Evolutionary conservation across 2,888 invertebrate genomes (phyloP).

Genomic region (Lepidochitona cinerea): DNA sequence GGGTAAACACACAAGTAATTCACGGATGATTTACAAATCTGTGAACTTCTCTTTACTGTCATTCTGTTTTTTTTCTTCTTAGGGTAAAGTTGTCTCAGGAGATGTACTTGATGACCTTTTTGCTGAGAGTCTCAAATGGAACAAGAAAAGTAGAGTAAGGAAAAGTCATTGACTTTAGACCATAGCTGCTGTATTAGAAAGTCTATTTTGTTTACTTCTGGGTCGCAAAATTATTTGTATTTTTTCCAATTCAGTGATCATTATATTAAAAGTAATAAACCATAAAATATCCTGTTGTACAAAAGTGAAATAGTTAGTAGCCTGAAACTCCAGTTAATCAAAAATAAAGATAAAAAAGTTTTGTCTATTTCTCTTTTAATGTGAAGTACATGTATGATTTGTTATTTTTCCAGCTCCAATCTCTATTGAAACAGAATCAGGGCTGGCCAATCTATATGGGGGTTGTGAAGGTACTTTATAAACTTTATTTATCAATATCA

Average conservation of each 20-base stretch:
- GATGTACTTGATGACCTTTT: slow-evolving; percentile 79
- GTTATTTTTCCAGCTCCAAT: slow-evolving; percentile 46
- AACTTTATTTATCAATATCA: slow-evolving; percentile 6
- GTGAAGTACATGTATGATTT: background rate
- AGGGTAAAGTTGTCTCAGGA: slow-evolving; percentile 77
- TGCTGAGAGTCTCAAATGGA: slow-evolving; percentile 69
- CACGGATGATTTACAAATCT: too few species aligned
- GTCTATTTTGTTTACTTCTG: too few species aligned
- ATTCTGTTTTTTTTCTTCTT: slow-evolving; percentile 16
- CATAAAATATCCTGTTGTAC: too few species aligned
- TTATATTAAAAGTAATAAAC: too few species aligned
- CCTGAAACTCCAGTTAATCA: too few species aligned
- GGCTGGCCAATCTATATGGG: slow-evolving; percentile 65
- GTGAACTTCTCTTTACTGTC: background rate
- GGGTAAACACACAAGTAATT: too few species aligned
- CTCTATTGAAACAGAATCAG: slow-evolving; percentile 56
- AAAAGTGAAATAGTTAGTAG: too few species aligned
- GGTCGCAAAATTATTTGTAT: too few species aligned
- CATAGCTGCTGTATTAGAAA: too few species aligned
- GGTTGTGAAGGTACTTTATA: slow-evolving; percentile 74
- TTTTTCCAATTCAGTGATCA: too few species aligned
- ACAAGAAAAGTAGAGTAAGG: slow-evolving; percentile 54
- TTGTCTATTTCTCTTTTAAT: too few species aligned
- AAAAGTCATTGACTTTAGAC: background rate
- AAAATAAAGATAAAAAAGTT: too few species aligned